phyloP scores from a whole-genome alignment of 2,113 vertebrate genomes.

The Coryphaenoides rupestris region DNA sequence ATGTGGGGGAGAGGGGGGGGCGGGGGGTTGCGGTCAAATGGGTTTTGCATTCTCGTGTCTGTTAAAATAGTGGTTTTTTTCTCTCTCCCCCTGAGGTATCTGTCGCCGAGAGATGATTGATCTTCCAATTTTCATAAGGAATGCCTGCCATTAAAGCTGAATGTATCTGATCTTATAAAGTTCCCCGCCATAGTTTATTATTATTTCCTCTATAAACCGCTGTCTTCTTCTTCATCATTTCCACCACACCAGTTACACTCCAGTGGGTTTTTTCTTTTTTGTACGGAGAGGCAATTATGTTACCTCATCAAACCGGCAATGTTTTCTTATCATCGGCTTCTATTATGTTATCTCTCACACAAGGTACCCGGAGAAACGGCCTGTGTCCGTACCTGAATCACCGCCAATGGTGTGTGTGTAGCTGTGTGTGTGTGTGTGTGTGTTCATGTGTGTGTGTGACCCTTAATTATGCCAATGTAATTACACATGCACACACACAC shows the following conservation, averaged over 20 bases:
- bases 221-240: conserved; percentile 72
- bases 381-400: conserved; percentile 48
- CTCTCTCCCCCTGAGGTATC: conserved; percentile 34
- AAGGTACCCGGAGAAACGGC: conserved; percentile 44
- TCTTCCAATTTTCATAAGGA: conserved; percentile 70
- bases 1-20: background rate
- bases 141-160: conserved; percentile 56
- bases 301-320: conserved; percentile 72
- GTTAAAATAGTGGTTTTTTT: conserved; percentile 50
- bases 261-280: conserved; percentile 41
- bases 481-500: too few relatives aligned
- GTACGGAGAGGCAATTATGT: conserved; percentile 69
- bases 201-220: conserved; percentile 64
- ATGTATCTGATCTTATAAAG: conserved; percentile 72
- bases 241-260: conserved; percentile 71
- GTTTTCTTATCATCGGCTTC: conserved; percentile 65
- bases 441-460: conserved; percentile 26
- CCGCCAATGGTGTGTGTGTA: conserved; percentile 14
- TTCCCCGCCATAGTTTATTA: conserved; percentile 61
- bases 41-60: conserved; percentile 52
- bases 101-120: conserved; percentile 63
- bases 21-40: conserved; percentile 16
- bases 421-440: too few relatives aligned
- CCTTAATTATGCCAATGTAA: conserved; percentile 27
- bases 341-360: conserved; percentile 40